Conservation (phyloP, 2,888 invertebrate species). For the Pristionchus entomophagus region DNA sequence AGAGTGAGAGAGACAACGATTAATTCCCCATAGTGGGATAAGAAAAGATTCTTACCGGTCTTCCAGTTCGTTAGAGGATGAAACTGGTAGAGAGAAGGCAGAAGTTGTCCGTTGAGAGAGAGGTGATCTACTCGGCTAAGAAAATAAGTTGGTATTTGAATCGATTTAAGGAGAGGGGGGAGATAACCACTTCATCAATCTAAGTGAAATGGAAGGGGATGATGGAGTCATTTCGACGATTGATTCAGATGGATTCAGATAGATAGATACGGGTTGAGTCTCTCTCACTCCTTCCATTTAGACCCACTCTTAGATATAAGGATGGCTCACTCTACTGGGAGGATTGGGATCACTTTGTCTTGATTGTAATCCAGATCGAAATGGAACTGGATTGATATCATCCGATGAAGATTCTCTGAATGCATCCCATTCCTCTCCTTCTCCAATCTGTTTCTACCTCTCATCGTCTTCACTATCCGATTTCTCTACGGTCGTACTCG, state of each 20-base stretch:
- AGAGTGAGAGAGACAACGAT: no score
- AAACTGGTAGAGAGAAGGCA: conserved; percentile 41
- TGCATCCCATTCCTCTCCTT: not conserved
- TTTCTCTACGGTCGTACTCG: not conserved
- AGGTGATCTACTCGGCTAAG: conserved; percentile 19
- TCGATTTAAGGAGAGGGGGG: not conserved
- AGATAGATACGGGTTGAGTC: not conserved
- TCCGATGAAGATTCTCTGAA: conserved; percentile 24
- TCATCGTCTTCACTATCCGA: conserved; percentile 36
- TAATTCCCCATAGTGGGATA: no score
- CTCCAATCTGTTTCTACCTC: not conserved
- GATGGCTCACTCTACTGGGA: conserved; percentile 5
- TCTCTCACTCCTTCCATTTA: not conserved
- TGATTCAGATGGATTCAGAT: conserved; percentile 9
- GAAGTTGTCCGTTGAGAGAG: conserved; percentile 41
- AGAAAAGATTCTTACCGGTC: conserved; percentile 46
- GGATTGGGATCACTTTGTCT: conserved; percentile 42
- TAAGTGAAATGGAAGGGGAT: conserved; percentile 2
- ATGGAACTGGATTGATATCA: conserved; percentile 7
- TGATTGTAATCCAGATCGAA: conserved; percentile 28
- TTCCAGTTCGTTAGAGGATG: conserved; percentile 15
- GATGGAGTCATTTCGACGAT: conserved; percentile 10
- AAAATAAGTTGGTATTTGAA: not conserved
- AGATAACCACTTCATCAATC: conserved; percentile 2
- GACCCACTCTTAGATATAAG: not conserved